phyloP scores from a whole-genome alignment of 1,140 invertebrate species.

The Eupristina koningsbergeri region DNA sequence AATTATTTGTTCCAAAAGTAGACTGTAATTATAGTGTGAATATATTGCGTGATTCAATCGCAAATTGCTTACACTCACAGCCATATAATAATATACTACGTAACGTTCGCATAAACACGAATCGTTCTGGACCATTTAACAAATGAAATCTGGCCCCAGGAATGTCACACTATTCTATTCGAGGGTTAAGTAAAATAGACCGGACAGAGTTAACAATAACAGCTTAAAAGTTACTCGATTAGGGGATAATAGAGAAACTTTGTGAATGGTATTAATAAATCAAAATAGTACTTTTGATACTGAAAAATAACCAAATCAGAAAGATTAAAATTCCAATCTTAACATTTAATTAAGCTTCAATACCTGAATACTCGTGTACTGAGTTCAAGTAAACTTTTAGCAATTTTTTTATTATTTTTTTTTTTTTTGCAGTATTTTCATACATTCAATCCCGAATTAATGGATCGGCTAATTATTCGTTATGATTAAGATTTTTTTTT shows the following conservation, averaged over 20 bases:
- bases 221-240: neutral
- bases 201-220: neutral
- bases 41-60: neutral
- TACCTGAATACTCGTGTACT: too few species aligned
- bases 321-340: neutral
- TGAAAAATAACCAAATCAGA: neutral
- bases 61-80: slow-evolving; percentile 15
- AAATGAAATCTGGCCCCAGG: slow-evolving; percentile 26
- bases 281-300: neutral
- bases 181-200: neutral
- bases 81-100: neutral
- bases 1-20: neutral
- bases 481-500: too few species aligned
- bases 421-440: too few species aligned
- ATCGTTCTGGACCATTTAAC: slow-evolving; percentile 36
- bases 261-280: neutral
- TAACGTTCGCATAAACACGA: neutral
- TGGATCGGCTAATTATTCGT: too few species aligned
- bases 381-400: too few species aligned
- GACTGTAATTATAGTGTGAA: neutral
- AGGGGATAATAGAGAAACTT: neutral
- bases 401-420: too few species aligned
- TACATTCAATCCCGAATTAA: too few species aligned
- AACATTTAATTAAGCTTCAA: too few species aligned
- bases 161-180: neutral